A percentile compares a stretch with the other conserved stretches of the same genome.
phyloP scores from a whole-genome alignment of 1,140 invertebrate genomes.

The Caenorhabditis latens region DNA sequence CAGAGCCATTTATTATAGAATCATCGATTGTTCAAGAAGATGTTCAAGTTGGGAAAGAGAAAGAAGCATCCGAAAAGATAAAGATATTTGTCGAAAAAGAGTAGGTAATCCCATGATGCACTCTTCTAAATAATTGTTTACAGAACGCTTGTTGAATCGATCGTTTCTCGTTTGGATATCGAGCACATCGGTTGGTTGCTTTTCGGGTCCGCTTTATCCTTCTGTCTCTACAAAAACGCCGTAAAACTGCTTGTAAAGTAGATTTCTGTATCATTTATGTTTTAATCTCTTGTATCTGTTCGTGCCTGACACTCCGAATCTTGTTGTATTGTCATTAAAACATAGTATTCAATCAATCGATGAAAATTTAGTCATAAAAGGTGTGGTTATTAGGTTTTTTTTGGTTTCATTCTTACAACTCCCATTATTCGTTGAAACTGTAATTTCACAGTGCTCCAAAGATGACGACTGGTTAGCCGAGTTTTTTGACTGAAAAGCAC shows the following conservation, averaged over 20 bases:
- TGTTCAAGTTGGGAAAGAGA: not conserved
- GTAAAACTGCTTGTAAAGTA: constrained; percentile 32
- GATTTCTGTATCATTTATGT: not conserved
- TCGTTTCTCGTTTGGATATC: not conserved
- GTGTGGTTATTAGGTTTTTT: too few species aligned
- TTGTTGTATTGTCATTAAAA: not conserved
- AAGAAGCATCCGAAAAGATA: not conserved
- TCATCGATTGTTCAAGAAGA: not conserved
- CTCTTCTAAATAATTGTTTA: not conserved
- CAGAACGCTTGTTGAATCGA: not conserved
- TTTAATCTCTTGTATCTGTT: not conserved
- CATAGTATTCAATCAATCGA: too few species aligned
- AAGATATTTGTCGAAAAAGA: not conserved
- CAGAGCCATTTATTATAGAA: not conserved
- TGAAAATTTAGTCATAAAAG: too few species aligned
- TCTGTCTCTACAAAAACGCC: not conserved
- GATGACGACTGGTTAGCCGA: too few species aligned
- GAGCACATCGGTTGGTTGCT: constrained; percentile 1
- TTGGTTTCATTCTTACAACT: too few species aligned
- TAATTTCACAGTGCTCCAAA: too few species aligned
- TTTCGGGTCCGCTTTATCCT: not conserved
- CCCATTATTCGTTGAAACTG: too few species aligned
- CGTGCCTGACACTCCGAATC: not conserved
- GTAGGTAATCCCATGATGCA: not conserved
- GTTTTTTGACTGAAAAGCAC: too few species aligned